Conservation (phyloP, 1,140 invertebrate species). For the Drosophila nebulosa region DNA sequence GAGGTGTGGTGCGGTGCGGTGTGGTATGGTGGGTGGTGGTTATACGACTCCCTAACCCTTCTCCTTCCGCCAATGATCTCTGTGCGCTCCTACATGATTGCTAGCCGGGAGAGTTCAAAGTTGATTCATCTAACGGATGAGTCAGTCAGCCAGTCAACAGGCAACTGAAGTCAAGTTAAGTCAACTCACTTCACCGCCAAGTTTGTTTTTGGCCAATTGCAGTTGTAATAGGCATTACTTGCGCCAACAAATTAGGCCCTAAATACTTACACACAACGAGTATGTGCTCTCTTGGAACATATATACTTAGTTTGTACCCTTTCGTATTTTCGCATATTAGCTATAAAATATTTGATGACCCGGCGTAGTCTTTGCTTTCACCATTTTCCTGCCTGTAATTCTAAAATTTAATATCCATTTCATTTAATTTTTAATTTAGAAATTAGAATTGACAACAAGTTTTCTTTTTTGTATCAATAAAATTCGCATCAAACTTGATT, state of each 20-base stretch:
- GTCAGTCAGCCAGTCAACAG: constrained; percentile 22
- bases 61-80: neutral
- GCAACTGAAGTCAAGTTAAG: neutral
- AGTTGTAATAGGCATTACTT: constrained; percentile 45
- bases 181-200: constrained; percentile 23
- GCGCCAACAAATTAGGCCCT: constrained; percentile 38
- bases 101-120: constrained; percentile 56
- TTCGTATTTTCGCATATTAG: too few species aligned
- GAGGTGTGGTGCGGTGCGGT: constrained; percentile 55
- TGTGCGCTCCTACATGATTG: constrained; percentile 7
- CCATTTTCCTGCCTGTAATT: too few species aligned
- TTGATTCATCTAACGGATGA: constrained; percentile 50
- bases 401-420: too few species aligned
- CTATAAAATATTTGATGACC: too few species aligned
- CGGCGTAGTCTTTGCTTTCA: too few species aligned
- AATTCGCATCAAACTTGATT: too few species aligned
- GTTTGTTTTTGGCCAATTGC: constrained; percentile 53
- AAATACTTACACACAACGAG: neutral
- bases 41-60: constrained; percentile 26
- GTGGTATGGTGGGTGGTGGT: constrained; percentile 59
- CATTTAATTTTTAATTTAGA: too few species aligned
- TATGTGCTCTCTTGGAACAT: too few species aligned
- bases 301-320: too few species aligned
- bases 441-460: too few species aligned
- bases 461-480: too few species aligned